Conservation (phyloP, 2,797 vertebrate species). For the Carapus acus region DNA sequence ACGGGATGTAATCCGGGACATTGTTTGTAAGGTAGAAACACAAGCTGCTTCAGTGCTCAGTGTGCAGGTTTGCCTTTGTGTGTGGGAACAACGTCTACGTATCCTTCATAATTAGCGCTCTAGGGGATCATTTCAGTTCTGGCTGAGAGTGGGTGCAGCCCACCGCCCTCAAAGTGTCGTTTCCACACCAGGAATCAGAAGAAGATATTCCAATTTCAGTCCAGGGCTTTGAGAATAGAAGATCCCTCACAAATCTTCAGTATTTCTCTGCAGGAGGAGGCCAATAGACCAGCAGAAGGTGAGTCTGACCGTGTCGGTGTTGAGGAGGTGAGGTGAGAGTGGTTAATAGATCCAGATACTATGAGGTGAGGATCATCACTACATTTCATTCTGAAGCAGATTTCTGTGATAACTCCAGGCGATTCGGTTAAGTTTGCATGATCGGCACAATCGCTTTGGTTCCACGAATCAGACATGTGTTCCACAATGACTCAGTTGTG, state of each 20-base stretch:
- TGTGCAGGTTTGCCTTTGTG: slow-evolving; percentile 3
- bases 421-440: no score
- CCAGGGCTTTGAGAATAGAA: not conserved
- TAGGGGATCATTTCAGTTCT: slow-evolving; percentile 6
- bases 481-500: no score
- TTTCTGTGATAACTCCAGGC: no score
- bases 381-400: no score
- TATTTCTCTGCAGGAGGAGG: not conserved
- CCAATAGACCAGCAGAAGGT: slow-evolving; percentile 9
- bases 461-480: no score
- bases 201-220: not conserved
- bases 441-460: no score
- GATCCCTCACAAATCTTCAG: not conserved
- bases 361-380: no score
- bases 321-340: not conserved
- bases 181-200: not conserved
- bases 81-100: not conserved
- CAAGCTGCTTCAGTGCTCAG: slow-evolving; percentile 5
- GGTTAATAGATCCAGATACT: not conserved
- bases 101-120: not conserved
- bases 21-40: slow-evolving; percentile 27
- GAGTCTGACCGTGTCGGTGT: slow-evolving; percentile 2
- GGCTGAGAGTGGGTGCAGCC: not conserved
- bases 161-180: no score
- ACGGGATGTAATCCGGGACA: not conserved